These are phyloP conservation scores for Rhodinocichla rosea DNA, from an alignment of 2,113 vertebrate species.

Conservation along the genomic window DNA sequence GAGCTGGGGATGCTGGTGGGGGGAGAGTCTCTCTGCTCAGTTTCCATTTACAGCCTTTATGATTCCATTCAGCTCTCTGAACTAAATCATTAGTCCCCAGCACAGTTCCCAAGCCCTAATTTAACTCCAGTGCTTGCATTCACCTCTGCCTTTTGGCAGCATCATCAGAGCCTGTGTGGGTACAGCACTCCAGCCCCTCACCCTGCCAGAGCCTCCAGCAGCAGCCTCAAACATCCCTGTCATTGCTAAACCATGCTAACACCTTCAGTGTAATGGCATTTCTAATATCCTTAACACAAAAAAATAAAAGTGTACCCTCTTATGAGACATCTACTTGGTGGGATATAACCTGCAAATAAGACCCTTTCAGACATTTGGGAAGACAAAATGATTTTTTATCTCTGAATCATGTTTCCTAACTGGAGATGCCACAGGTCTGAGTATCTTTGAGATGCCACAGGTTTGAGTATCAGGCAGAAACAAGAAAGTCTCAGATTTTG, in stretches of 20 bases:
- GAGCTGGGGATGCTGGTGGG: background rate
- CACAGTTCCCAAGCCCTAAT: background rate
- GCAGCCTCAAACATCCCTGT: background rate
- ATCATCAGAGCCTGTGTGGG: background rate
- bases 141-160: background rate
- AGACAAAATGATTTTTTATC: background rate
- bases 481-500: background rate
- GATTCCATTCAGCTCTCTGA: background rate
- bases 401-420: background rate
- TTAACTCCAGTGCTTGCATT: background rate
- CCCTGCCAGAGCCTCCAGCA: background rate
- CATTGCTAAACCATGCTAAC: background rate
- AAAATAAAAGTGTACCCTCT: background rate
- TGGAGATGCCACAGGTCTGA: background rate
- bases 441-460: background rate
- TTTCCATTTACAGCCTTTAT: background rate
- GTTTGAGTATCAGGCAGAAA: background rate
- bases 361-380: background rate
- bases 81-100: background rate
- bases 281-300: background rate
- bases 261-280: rapidly evolving
- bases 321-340: background rate
- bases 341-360: background rate
- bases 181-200: background rate
- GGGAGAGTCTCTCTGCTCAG: background rate